Evolutionary conservation across 2,888 invertebrate genomes (phyloP).

Genomic region (Tenthredo mesomela): DNA sequence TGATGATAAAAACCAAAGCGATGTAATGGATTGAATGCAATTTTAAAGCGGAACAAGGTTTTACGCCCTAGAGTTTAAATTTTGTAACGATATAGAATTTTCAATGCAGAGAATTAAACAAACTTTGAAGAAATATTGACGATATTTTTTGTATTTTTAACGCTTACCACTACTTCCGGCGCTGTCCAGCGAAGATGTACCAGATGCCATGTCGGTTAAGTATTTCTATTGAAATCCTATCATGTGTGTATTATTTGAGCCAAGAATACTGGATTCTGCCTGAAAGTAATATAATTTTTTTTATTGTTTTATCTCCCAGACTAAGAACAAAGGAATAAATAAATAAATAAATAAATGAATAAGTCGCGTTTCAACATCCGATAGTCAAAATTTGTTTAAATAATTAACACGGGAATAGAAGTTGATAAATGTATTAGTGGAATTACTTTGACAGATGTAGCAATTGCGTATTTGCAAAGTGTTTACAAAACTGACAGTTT

Average conservation of each 20-base stretch:
- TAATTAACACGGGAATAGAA: not conserved
- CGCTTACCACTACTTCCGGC: constrained; percentile 87
- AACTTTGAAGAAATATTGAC: not conserved
- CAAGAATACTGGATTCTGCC: constrained; percentile 69
- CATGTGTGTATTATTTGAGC: constrained; percentile 65
- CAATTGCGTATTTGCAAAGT: constrained; percentile 12
- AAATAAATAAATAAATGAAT: not conserved
- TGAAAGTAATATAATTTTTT: constrained; percentile 63
- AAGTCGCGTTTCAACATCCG: too few relatives aligned
- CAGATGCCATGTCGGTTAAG: constrained; percentile 85
- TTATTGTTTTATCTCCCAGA: not conserved
- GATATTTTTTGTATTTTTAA: constrained; percentile 6
- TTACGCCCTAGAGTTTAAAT: not conserved
- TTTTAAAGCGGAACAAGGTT: not conserved
- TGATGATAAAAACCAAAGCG: not conserved
- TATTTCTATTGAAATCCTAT: constrained; percentile 42
- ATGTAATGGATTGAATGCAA: not conserved
- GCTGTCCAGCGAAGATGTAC: constrained; percentile 88
- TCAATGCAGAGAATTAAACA: not conserved
- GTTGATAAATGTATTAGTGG: not conserved
- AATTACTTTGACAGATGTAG: constrained; percentile 45
- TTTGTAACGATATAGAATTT: not conserved
- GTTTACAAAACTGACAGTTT: constrained; percentile 23
- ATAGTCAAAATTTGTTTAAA: not conserved
- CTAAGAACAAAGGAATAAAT: not conserved